Conservation (phyloP, 2,888 invertebrate genomes). For the Cryptus viduatorius region DNA sequence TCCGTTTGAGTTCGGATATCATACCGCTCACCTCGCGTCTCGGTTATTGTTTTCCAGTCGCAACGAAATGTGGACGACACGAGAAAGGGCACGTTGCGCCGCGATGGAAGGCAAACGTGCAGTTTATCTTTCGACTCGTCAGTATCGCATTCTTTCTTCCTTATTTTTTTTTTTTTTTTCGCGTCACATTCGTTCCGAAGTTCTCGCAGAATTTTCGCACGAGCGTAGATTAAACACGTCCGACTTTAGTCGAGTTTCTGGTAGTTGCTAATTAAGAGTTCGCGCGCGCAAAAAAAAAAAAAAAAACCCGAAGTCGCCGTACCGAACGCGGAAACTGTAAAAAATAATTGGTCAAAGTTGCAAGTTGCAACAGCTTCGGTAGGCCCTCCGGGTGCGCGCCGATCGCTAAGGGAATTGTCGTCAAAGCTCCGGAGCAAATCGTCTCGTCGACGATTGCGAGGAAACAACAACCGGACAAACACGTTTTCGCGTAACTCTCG, state of each 20-base stretch:
- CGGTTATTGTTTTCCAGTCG: conserved; percentile 23
- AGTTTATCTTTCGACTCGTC: neutral
- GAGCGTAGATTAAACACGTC: conserved; percentile 30
- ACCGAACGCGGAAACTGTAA: conserved; percentile 55
- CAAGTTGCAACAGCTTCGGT: conserved; percentile 1
- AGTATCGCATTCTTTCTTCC: conserved; percentile 6
- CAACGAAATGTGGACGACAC: neutral
- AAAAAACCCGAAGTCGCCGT: conserved; percentile 2
- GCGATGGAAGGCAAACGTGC: neutral
- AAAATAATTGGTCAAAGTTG: conserved; percentile 61
- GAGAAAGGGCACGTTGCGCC: neutral
- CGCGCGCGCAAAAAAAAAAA: neutral
- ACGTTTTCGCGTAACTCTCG: conserved; percentile 52
- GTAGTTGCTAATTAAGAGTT: conserved; percentile 51
- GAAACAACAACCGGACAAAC: conserved; percentile 63
- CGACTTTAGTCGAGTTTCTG: neutral
- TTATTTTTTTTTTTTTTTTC: conserved; percentile 1
- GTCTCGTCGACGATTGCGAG: conserved; percentile 40
- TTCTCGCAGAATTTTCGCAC: neutral
- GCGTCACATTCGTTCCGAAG: neutral
- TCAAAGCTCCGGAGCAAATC: conserved; percentile 18
- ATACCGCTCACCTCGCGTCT: neutral
- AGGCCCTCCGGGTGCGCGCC: neutral
- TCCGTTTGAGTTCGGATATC: conserved; percentile 8
- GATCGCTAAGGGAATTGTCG: conserved; percentile 50